Conservation (phyloP, 2,888 invertebrate species). For the Eupeodes latifasciatus region DNA sequence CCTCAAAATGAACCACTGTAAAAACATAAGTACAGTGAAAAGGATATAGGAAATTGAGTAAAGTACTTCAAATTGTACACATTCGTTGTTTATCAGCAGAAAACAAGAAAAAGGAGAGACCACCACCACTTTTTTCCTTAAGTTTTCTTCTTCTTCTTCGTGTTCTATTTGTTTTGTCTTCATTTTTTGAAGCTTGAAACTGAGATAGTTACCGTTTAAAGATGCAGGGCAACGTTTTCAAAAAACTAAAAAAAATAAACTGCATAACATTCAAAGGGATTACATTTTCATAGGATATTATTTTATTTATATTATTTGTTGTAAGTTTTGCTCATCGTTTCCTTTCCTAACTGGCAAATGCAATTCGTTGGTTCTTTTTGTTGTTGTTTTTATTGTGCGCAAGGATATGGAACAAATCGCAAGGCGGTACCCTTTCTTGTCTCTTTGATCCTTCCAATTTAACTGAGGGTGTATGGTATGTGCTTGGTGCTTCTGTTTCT, state of each 20-base stretch:
- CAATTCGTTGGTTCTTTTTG: slow-evolving; percentile 27
- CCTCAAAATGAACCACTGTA: background rate
- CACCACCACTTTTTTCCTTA: slow-evolving; percentile 7
- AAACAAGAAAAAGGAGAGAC: slow-evolving; percentile 67
- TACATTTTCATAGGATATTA: slow-evolving; percentile 54
- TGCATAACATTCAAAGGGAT: slow-evolving; percentile 66
- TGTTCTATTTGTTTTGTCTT: background rate
- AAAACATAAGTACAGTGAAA: background rate
- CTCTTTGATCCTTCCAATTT: background rate
- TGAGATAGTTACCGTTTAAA: slow-evolving; percentile 50
- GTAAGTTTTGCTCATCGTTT: background rate
- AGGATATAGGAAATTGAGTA: slow-evolving; percentile 8
- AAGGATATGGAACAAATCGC: slow-evolving; percentile 64
- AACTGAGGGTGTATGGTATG: background rate
- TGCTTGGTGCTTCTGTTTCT: background rate
- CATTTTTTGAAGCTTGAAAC: background rate
- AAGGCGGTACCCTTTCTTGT: background rate
- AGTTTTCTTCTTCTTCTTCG: background rate
- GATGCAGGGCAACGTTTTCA: slow-evolving; percentile 8
- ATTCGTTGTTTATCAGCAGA: slow-evolving; percentile 74
- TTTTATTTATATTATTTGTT: slow-evolving; percentile 37
- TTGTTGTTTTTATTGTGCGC: slow-evolving; percentile 20
- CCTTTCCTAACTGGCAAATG: slow-evolving; percentile 30
- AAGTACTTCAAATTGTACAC: slow-evolving; percentile 63
- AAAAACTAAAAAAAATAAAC: slow-evolving; percentile 34